phyloP scores from a whole-genome alignment of 2,888 invertebrate genomes.

The Caenorhabditis japonica region DNA sequence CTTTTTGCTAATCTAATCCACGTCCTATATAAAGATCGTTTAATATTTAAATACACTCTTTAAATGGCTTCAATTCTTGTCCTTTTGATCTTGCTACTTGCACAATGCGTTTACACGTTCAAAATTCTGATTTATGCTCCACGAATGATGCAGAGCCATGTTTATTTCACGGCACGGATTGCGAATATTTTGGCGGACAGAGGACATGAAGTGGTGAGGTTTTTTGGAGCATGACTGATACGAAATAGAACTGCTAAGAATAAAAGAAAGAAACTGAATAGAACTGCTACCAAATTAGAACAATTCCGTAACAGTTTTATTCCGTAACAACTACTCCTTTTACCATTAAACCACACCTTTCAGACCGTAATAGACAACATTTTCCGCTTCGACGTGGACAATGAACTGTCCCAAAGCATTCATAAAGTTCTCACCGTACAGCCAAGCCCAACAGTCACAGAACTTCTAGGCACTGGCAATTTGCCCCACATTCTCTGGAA shows the following conservation, averaged over 20 bases:
- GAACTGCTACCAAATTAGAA: too few species aligned
- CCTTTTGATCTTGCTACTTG: too few species aligned
- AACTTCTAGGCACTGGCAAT: constrained; percentile 20
- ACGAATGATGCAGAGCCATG: constrained; percentile 60
- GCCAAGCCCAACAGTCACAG: constrained; percentile 36
- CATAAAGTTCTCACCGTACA: constrained; percentile 29
- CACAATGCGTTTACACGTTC: constrained; percentile 2
- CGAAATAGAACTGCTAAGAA: too few species aligned
- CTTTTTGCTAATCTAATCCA: too few species aligned
- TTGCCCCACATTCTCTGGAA: constrained; percentile 45
- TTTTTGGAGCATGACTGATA: neutral
- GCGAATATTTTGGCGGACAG: constrained; percentile 56
- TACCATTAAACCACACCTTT: too few species aligned
- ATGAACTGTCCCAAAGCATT: constrained; percentile 32
- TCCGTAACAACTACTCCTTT: too few species aligned
- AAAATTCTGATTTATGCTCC: constrained; percentile 60
- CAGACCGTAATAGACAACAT: constrained; percentile 53
- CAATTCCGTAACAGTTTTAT: too few species aligned
- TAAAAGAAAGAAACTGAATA: too few species aligned
- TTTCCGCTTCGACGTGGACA: constrained; percentile 41
- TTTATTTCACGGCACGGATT: constrained; percentile 57
- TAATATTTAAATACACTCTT: too few species aligned
- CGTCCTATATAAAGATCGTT: too few species aligned
- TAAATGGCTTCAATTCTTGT: too few species aligned
- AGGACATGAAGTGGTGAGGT: constrained; percentile 57